Evolutionary conservation across 2,797 vertebrate genomes (phyloP).

Genomic region (Megalops cyprinoides): DNA sequence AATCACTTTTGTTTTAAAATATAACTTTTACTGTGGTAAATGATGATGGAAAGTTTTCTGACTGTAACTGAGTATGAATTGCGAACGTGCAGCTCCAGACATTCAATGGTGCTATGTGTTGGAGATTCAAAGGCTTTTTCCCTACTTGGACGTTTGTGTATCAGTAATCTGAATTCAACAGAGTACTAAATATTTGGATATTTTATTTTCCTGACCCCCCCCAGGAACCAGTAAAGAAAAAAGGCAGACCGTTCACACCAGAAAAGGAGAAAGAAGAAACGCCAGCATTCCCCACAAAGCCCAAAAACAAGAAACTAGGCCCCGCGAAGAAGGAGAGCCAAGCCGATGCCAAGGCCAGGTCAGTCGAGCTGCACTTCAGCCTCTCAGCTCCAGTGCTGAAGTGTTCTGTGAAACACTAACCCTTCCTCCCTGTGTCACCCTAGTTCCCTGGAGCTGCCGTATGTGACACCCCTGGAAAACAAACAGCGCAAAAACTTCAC

Average conservation of each 20-base stretch:
- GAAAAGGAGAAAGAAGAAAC: conserved; percentile 83
- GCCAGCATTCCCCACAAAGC: conserved; percentile 79
- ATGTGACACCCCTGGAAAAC: conserved; percentile 85
- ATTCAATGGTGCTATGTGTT: no score
- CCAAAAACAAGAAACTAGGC: conserved; percentile 85
- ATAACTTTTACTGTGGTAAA: no score
- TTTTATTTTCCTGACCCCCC: conserved; percentile 13
- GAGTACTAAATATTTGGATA: no score
- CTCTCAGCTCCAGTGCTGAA: background rate
- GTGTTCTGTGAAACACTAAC: background rate
- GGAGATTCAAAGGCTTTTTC: no score
- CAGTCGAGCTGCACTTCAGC: conserved; percentile 26
- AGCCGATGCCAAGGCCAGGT: conserved; percentile 87
- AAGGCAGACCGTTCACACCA: conserved; percentile 76
- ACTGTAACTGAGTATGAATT: no score
- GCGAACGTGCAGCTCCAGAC: no score
- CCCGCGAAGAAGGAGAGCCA: conserved; percentile 84
- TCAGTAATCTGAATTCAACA: no score
- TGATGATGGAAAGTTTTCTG: no score
- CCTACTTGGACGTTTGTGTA: no score
- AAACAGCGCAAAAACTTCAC: conserved; percentile 89
- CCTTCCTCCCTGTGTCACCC: conserved; percentile 32
- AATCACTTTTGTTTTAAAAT: no score
- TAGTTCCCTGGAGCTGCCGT: conserved; percentile 91
- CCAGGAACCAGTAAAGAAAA: conserved; percentile 92